Percentiles rank a stretch among this genome's conserved stretches.
These are phyloP conservation scores for Sinodicranocentrus sp. DNA, from an alignment of 2,888 invertebrate genomes.

Conservation along the genomic window DNA sequence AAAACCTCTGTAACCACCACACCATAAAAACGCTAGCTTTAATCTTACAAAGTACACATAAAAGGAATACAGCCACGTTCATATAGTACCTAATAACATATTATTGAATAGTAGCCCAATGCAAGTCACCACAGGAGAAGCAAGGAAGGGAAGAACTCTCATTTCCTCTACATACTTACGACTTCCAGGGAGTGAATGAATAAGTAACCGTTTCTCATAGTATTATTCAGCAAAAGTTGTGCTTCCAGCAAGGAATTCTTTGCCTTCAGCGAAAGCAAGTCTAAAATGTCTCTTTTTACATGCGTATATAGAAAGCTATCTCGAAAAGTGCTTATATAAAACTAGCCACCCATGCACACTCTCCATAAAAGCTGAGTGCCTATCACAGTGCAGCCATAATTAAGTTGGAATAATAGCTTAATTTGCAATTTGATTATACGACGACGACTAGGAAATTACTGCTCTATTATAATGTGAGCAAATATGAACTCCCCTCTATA, in stretches of 20 bases:
- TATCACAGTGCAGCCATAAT: conserved; percentile 76
- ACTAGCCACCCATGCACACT: conserved; percentile 48
- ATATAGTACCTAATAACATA: too few relatives aligned
- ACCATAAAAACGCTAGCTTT: conserved; percentile 22
- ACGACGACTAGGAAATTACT: conserved; percentile 73
- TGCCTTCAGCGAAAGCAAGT: not conserved
- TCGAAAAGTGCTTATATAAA: conserved; percentile 51
- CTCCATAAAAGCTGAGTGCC: conserved; percentile 68
- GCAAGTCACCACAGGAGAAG: conserved; percentile 15
- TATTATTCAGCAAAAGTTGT: conserved; percentile 30
- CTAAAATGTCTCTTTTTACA: not conserved
- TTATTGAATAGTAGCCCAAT: too few relatives aligned
- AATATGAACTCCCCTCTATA: conserved; percentile 57
- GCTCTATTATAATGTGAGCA: conserved; percentile 70
- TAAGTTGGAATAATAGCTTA: conserved; percentile 77
- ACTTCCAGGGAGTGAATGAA: conserved; percentile 58
- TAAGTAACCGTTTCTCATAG: conserved; percentile 55
- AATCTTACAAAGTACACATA: conserved; percentile 18
- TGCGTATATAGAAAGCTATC: not conserved
- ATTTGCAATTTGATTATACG: conserved; percentile 76
- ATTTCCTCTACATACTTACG: conserved; percentile 64
- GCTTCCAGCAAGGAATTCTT: not conserved
- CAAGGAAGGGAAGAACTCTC: conserved; percentile 60
- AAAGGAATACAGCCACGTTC: not conserved
- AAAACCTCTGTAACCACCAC: conserved; percentile 38